Evolutionary conservation across 2,797 vertebrate genomes (phyloP), one percentile per base, ranked within the genome.

Genomic region (Tapera naevia): DNA sequence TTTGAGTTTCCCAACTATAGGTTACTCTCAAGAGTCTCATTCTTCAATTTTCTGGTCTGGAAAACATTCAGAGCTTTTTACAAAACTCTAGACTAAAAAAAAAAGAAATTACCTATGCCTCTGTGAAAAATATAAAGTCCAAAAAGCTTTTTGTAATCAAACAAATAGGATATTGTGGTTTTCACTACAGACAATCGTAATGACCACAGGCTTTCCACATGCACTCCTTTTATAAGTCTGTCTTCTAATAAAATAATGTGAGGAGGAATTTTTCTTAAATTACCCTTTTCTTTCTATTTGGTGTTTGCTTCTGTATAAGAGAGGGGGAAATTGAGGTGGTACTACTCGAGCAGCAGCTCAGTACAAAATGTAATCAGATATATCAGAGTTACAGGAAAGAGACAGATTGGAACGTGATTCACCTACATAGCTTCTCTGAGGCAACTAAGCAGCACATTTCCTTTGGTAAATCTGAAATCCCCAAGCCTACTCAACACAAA

Each of bases 1-100:
- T 83, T 35, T 18, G 83, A 96, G 80, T 70, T 88, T 65, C 89
- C 75, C 87, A 92, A 64, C 89, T 78, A 73, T 37, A 54, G 73
- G 76, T 75, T 64, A 92, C 74, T 93, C 93, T 94, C 67, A 74
- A 91, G 93, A 95, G 91, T 30, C 80, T 89, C 94, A 72, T 19
- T 87, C 93, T 89, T 91, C 70, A 69, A 37, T 62, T 37, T 48
- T 82, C 65, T 92, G 81, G 81, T 80, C 83, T 79, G 65, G 22
- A 80, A 79, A 21, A 32, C 3, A 17, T 53, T 69, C 19, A 61
- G 41, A 78, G 86, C 18, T 50, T 93, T 92, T 84, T 48, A 91
- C 46, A 84, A 54, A 37, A 71, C 86, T 80, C 57, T 67, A 22
- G 17, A 94, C 37, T 54, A 15, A 33, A 75, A 64, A 67, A 67